Evolutionary conservation across 2,113 vertebrate species (phyloP), one percentile per base, ranked within the genome.

Genomic region (Triplophysa siluroides): DNA sequence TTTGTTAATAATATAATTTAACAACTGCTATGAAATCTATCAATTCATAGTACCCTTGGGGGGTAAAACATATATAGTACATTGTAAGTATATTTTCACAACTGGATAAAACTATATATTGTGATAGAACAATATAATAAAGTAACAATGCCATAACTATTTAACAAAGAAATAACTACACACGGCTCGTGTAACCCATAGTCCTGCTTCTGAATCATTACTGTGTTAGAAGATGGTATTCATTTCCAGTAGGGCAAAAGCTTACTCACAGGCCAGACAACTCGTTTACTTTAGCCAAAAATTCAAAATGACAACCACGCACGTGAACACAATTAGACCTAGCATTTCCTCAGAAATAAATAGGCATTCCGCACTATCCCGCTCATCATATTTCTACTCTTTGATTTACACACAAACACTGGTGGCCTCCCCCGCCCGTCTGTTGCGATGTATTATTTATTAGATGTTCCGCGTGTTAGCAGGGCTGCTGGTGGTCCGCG

Each of bases 401-500:
- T 61, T 75, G 64, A 84, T 78, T 78, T 84, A 78, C 78, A 68
- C 50, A 78, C 71, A 82, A 54, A 74, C 73, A 45, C 64, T 50
- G 63, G 50, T 61, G 64, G 73, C 79, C 85, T 2, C 2, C 67
- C 43, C 90, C 90, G 85, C 90, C 90, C 91, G 91, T 92, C 88
- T 68, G 91, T 89, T 91, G 91, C 84, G 83, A 90, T 94, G 93
- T 92, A 94, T 95, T 94, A 93, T 82, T 74, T 91, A 95, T 95
- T 93, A 94, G 89, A 92, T 90, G 73, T 88, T 91, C 93, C 92
- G 93, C 88, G 87, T 92, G 94, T 92, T 79, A 33, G 80, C 41
- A 76, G 58, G 56, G 84, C 61, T 88, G 86, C 88, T 88, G 85
- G 89, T 11, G 82, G 93, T 86, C 94, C 92, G 92, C 91, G 93